phyloP scores from a whole-genome alignment of 2,797 vertebrate genomes.

The Gobio occitaniae region DNA sequence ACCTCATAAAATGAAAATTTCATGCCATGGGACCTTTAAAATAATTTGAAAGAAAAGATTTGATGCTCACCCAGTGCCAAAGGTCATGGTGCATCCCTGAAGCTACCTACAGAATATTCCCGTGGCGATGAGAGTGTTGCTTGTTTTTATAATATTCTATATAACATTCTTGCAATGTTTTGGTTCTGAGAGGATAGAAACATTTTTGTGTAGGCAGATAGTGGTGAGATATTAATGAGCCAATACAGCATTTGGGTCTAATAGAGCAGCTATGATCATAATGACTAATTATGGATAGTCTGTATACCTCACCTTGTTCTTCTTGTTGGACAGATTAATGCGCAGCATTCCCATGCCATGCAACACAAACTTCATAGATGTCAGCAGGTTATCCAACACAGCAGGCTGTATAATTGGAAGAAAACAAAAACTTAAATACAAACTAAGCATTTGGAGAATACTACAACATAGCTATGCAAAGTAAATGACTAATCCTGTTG shows the following conservation, averaged over 20 bases:
- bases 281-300: too few species aligned
- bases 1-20: too few species aligned
- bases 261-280: neutral
- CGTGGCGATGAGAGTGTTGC: neutral
- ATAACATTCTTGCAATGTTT: neutral
- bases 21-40: too few species aligned
- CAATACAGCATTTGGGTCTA: neutral
- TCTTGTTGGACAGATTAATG: constrained; percentile 77
- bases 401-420: constrained; percentile 67
- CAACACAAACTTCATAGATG: constrained; percentile 80
- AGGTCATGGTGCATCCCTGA: too few species aligned
- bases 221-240: neutral
- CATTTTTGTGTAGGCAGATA: neutral
- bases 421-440: neutral
- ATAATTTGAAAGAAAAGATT: too few species aligned
- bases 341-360: constrained; percentile 79
- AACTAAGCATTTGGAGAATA: neutral
- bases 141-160: neutral
- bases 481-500: neutral
- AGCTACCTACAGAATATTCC: neutral
- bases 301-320: constrained; percentile 73
- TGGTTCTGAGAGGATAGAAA: too few species aligned
- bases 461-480: neutral
- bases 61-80: neutral
- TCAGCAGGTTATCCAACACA: constrained; percentile 79